Percentiles rank a stretch among this genome's conserved stretches.
These are phyloP conservation scores for Brachyopa scutellaris DNA, from an alignment of 2,888 invertebrate genomes.

Conservation along the genomic window DNA sequence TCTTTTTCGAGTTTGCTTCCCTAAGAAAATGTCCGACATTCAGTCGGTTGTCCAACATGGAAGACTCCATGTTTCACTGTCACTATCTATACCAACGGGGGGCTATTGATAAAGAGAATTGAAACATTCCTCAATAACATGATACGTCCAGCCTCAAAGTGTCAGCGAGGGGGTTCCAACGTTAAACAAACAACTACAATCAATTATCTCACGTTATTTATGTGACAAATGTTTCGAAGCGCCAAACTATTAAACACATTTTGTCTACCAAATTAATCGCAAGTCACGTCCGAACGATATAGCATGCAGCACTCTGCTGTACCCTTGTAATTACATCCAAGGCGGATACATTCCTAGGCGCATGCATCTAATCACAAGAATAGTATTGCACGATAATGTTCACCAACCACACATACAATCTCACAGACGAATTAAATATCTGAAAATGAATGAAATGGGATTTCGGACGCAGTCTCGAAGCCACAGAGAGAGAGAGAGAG, in stretches of 20 bases:
- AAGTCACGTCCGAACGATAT: conserved; percentile 49
- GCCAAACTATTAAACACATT: conserved; percentile 31
- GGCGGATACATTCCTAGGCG: conserved; percentile 60
- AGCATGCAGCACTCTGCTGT: not conserved
- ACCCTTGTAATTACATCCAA: conserved; percentile 63
- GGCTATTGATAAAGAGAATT: no score
- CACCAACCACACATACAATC: not conserved
- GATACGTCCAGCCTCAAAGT: conserved; percentile 20
- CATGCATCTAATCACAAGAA: conserved; percentile 69
- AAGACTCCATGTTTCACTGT: no score
- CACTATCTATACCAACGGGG: not conserved
- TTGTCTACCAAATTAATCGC: conserved; percentile 57
- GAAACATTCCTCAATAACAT: not conserved
- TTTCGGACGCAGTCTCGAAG: conserved; percentile 47
- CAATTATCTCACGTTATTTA: conserved; percentile 59
- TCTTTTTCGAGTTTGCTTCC: no score
- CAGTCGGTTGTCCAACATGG: no score
- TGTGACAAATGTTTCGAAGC: conserved; percentile 59
- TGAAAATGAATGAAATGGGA: conserved; percentile 51
- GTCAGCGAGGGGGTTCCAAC: conserved; percentile 3
- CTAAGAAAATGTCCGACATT: no score
- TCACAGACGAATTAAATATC: conserved; percentile 16
- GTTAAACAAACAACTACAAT: conserved; percentile 42
- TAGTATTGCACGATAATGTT: conserved; percentile 48
- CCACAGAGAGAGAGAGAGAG: conserved; percentile 36